Conservation (phyloP, 2,797 vertebrate species). For the Tinamus major region DNA sequence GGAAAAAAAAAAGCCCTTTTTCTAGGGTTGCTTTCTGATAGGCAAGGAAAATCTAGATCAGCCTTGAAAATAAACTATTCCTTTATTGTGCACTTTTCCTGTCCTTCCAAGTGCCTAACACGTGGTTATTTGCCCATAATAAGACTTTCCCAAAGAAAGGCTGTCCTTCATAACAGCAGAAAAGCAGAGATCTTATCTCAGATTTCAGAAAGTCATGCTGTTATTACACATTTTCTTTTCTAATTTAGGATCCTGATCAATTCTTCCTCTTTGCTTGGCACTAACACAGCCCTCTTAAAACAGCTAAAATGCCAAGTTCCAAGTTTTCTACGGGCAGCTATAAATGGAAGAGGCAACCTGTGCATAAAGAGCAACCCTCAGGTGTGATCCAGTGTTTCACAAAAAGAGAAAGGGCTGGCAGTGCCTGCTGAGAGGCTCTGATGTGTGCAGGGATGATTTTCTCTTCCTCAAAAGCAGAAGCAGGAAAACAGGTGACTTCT, state of each 20-base stretch:
- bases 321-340: neutral
- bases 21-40: neutral
- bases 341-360: neutral
- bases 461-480: neutral
- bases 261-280: neutral
- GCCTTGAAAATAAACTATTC: neutral
- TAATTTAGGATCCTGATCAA: neutral
- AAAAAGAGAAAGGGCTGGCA: neutral
- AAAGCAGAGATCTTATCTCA: constrained; percentile 31
- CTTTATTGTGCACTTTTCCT: neutral
- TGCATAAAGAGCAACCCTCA: neutral
- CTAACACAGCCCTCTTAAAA: neutral
- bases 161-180: constrained; percentile 26
- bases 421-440: neutral
- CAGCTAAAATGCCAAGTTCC: neutral
- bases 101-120: neutral
- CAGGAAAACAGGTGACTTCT: neutral
- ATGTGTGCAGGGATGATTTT: neutral
- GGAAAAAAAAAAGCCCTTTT: too few relatives aligned
- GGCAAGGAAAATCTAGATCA: neutral
- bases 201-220: neutral
- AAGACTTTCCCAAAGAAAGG: neutral
- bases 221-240: neutral
- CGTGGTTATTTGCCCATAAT: neutral
- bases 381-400: neutral